Evolutionary conservation across 2,888 invertebrate species (phyloP).

Genomic region (Andrena marginata): DNA sequence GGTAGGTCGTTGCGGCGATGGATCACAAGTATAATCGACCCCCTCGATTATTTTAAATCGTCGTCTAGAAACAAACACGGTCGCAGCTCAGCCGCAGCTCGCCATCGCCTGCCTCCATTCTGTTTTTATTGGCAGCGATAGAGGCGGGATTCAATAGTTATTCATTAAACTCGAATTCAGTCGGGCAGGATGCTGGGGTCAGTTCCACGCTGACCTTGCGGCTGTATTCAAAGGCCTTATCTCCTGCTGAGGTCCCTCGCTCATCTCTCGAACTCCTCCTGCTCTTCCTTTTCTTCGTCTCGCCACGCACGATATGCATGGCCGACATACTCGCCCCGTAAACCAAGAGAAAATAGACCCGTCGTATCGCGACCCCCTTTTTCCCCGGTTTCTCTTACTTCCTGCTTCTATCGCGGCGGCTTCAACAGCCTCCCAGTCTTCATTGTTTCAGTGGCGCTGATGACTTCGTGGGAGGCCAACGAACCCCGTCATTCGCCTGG

Average conservation of each 20-base stretch:
- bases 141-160: constrained; percentile 84
- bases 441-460: background rate
- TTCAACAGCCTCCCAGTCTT: background rate
- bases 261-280: constrained; percentile 52
- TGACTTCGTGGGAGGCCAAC: constrained; percentile 37
- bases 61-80: constrained; percentile 71
- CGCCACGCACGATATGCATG: constrained; percentile 36
- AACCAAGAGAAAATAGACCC: constrained; percentile 29
- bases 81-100: constrained; percentile 55
- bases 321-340: constrained; percentile 27
- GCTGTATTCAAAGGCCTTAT: constrained; percentile 83
- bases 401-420: constrained; percentile 55
- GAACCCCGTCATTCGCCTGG: constrained; percentile 27
- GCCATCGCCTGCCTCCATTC: constrained; percentile 39
- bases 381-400: constrained; percentile 53
- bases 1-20: constrained; percentile 3
- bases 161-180: constrained; percentile 84
- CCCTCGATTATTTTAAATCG: constrained; percentile 69
- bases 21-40: constrained; percentile 54
- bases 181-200: constrained; percentile 83
- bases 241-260: constrained; percentile 77
- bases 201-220: constrained; percentile 82
- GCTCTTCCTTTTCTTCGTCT: constrained; percentile 42
- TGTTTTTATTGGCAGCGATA: constrained; percentile 79
- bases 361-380: constrained; percentile 68